Percentiles rank a stretch among this genome's conserved stretches.
Conservation (phyloP, 2,888 invertebrate species). For the Lysandra bellargus region DNA sequence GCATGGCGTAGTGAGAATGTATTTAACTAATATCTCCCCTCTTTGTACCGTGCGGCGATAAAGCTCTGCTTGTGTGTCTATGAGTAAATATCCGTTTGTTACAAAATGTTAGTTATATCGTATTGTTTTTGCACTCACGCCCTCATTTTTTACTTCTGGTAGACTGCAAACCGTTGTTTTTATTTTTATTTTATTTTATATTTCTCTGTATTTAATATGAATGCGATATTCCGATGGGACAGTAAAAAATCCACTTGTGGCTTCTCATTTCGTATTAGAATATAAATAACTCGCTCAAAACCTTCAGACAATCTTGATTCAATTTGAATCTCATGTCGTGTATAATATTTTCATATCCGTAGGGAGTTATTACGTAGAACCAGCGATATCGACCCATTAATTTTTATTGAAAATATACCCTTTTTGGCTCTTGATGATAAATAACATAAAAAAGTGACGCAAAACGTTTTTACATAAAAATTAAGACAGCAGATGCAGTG, state of each 20-base stretch:
- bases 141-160: too few relatives aligned
- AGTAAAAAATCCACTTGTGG: slow-evolving; percentile 24
- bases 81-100: too few relatives aligned
- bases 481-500: too few relatives aligned
- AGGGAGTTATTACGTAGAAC: neutral
- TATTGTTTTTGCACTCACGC: too few relatives aligned
- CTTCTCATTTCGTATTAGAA: slow-evolving; percentile 39
- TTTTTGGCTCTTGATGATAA: neutral
- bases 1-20: too few relatives aligned
- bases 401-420: neutral
- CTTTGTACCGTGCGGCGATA: too few relatives aligned
- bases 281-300: slow-evolving; percentile 48
- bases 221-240: slow-evolving; percentile 1
- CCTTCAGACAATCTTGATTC: slow-evolving; percentile 44
- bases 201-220: neutral
- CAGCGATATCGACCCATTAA: neutral
- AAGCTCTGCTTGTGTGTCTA: too few relatives aligned
- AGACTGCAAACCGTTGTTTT: neutral
- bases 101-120: too few relatives aligned
- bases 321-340: slow-evolving; percentile 43
- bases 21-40: too few relatives aligned
- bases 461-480: too few relatives aligned
- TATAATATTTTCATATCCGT: slow-evolving; percentile 20
- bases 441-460: too few relatives aligned
- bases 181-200: neutral